These are phyloP conservation scores for Poecilus cupreus DNA, from an alignment of 2,888 invertebrate species.

Conservation along the genomic window DNA sequence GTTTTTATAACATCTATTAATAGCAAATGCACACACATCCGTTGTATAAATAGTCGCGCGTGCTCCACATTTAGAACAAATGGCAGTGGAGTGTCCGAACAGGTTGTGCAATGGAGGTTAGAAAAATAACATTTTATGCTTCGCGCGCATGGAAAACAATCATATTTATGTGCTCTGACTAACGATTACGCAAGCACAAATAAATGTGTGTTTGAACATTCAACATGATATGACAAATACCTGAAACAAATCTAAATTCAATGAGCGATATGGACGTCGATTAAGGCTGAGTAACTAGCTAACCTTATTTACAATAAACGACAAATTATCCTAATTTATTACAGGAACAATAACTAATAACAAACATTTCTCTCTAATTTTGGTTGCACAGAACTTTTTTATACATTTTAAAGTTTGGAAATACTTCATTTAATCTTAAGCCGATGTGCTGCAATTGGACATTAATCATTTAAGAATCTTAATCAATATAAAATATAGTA, in stretches of 20 bases:
- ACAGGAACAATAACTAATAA: too few relatives aligned
- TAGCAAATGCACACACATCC: conserved; percentile 32
- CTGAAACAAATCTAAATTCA: background rate
- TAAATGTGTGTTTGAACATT: background rate
- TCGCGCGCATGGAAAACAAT: conserved; percentile 1
- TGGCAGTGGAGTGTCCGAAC: conserved; percentile 5
- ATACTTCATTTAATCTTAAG: too few relatives aligned
- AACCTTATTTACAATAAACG: too few relatives aligned
- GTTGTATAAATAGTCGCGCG: conserved; percentile 41
- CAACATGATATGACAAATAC: background rate
- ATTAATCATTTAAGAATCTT: too few relatives aligned
- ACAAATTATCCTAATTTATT: too few relatives aligned
- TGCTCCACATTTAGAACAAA: conserved; percentile 49
- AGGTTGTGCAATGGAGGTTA: conserved; percentile 22
- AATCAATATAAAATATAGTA: too few relatives aligned
- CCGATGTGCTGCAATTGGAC: too few relatives aligned
- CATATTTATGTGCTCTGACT: background rate
- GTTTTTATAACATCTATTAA: conserved; percentile 42
- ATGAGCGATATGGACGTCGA: too few relatives aligned
- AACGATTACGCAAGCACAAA: background rate
- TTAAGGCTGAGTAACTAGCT: too few relatives aligned
- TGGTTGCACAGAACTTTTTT: too few relatives aligned
- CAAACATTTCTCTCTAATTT: too few relatives aligned
- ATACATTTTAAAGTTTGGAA: too few relatives aligned
- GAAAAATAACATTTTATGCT: conserved; percentile 7